Evolutionary conservation across 2,113 vertebrate genomes (phyloP).

Genomic region (Cheirogaleus medius): DNA sequence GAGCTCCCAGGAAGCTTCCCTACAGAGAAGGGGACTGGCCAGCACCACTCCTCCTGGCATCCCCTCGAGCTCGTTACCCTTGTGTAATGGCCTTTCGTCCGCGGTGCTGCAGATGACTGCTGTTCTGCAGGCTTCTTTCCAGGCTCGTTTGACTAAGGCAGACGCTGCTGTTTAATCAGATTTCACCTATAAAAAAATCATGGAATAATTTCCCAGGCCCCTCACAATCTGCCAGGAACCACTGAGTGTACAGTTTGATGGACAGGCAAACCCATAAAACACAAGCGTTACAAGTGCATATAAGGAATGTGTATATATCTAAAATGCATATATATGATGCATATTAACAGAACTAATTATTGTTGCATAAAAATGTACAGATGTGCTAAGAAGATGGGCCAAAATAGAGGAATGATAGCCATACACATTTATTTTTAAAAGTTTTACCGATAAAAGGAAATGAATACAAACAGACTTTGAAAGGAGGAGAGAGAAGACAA

Average conservation of each 20-base stretch:
- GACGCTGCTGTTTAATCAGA: neutral
- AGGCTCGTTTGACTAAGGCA: neutral
- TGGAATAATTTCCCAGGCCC: neutral
- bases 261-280: neutral
- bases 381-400: neutral
- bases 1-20: fast-evolving
- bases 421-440: neutral
- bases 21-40: neutral
- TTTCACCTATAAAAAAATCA: neutral
- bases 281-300: neutral
- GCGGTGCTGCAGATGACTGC: neutral
- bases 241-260: neutral
- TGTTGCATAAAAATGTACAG: neutral
- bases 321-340: neutral
- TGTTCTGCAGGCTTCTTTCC: neutral
- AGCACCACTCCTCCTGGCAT: neutral
- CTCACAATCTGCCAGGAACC: neutral
- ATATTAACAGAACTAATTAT: neutral
- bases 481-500: neutral
- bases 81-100: neutral
- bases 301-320: neutral
- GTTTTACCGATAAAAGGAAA: neutral
- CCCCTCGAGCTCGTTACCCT: neutral
- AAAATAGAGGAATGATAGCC: neutral
- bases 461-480: neutral